Conservation (phyloP, 2,113 vertebrate genomes). For the Epinephelus cyanopodus region DNA sequence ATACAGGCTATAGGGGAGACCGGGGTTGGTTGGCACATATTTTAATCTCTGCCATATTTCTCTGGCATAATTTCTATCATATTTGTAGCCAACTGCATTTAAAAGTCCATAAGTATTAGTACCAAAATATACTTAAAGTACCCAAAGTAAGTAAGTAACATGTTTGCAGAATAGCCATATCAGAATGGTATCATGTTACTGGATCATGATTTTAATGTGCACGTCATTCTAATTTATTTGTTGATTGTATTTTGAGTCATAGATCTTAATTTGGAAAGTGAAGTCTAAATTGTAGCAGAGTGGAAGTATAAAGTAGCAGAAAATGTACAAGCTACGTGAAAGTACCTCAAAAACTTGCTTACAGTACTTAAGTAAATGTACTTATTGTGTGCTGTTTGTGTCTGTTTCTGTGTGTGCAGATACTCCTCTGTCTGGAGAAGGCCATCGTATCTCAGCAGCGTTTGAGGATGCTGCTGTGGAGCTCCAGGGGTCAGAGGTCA, state of each 20-base stretch:
- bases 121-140: background rate
- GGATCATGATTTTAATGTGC: background rate
- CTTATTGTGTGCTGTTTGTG: background rate
- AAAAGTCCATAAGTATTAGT: too few relatives aligned
- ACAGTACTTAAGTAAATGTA: background rate
- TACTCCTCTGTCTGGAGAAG: conserved; percentile 81
- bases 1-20: background rate
- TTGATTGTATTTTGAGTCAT: too few relatives aligned
- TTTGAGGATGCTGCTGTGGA: conserved; percentile 87
- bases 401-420: conserved; percentile 76
- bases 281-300: too few relatives aligned
- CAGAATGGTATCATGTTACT: background rate
- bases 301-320: too few relatives aligned
- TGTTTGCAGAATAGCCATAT: background rate
- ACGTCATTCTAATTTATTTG: too few relatives aligned
- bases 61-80: too few relatives aligned
- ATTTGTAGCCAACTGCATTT: too few relatives aligned
- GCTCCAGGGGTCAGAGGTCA: conserved; percentile 87
- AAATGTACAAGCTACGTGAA: background rate
- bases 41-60: too few relatives aligned
- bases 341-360: too few relatives aligned
- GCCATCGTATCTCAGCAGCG: conserved; percentile 82
- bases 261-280: too few relatives aligned
- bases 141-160: background rate
- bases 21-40: too few relatives aligned